Evolutionary conservation across 2,797 vertebrate genomes (phyloP), one percentile per base, ranked within the genome.

Genomic region (Sebastes hubbsi): DNA sequence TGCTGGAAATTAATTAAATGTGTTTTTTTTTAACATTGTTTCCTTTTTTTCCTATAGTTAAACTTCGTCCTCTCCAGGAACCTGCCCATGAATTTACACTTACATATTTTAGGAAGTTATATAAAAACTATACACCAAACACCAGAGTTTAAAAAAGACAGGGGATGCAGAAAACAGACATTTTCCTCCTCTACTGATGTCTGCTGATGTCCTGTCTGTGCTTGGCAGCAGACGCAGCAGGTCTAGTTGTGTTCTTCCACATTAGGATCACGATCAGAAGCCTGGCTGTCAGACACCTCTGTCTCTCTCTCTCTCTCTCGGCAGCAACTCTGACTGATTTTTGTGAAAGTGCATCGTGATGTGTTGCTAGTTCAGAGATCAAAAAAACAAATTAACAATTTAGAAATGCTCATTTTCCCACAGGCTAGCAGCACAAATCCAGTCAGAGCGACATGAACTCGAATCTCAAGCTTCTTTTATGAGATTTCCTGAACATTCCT

Each of bases 191-290:
- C 60, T 11, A 11, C n/a, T 30, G 38, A 56, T 24, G 16, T 54
- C n/a, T 80, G 71, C 32, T 75, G 71, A 68, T 24, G 74, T 55
- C 66, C 54, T 60, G 58, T 58, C 66, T 77, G 70, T 59, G 61
- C 72, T 75, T 55, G 69, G 70, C 75, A 68, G 75, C 73, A 68
- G 60, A 62, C 75, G 20, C 73, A 80, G 78, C 73, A 75, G 65
- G 59, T 75, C 77, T 42, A 36, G 49, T 49, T n/a, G n/a, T 75
- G 75, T 80, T 87, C 73, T 34, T 82, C 75, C 65, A 75, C 59
- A 77, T 87, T 72, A 78, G 79, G 63, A 72, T 87, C 76, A 77
- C 27, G 32, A 64, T 80, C 69, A 65, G 71, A 18, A 22, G 49
- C 58, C 74, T 10, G 62, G 69, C 75, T 36, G 74, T 85, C 79